Percentiles rank a stretch among this genome's conserved stretches.
Evolutionary conservation across 2,113 vertebrate species (phyloP).

Genomic region (Peromyscus californicus): DNA sequence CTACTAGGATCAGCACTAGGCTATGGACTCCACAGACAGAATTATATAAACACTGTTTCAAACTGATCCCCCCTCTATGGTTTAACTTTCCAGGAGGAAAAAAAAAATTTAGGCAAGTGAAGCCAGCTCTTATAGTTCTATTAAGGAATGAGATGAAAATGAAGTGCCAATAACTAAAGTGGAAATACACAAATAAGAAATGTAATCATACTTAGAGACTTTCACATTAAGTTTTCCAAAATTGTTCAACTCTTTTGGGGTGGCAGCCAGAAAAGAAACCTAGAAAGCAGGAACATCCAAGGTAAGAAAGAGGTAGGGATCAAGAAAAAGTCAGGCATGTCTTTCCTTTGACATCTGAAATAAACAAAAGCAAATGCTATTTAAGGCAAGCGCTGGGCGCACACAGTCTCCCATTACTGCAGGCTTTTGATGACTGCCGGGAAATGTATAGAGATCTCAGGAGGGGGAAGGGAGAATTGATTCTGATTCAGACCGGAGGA

Average conservation of each 20-base stretch:
- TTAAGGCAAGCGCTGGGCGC: slow-evolving; percentile 9
- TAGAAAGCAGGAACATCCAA: slow-evolving; percentile 59
- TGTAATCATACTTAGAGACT: neutral
- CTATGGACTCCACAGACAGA: too few relatives aligned
- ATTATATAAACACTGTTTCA: neutral
- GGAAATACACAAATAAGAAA: neutral
- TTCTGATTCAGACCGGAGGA: neutral
- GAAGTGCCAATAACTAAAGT: neutral
- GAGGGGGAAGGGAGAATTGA: neutral
- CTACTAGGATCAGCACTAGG: neutral
- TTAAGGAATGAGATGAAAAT: neutral
- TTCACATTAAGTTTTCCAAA: neutral
- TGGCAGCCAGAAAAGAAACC: slow-evolving; percentile 46
- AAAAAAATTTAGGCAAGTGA: neutral
- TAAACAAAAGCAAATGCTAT: slow-evolving; percentile 26
- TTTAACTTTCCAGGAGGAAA: neutral
- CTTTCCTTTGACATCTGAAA: slow-evolving; percentile 27
- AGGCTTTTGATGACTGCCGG: slow-evolving; percentile 13
- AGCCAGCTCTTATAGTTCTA: neutral
- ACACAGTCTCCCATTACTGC: neutral
- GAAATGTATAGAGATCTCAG: neutral
- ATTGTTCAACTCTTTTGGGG: neutral
- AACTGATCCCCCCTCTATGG: neutral
- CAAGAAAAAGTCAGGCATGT: neutral
- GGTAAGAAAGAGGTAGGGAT: neutral